Base-by-base conservation (phyloP, 1,140 invertebrate species). In the Nasonia vitripennis region DNA sequence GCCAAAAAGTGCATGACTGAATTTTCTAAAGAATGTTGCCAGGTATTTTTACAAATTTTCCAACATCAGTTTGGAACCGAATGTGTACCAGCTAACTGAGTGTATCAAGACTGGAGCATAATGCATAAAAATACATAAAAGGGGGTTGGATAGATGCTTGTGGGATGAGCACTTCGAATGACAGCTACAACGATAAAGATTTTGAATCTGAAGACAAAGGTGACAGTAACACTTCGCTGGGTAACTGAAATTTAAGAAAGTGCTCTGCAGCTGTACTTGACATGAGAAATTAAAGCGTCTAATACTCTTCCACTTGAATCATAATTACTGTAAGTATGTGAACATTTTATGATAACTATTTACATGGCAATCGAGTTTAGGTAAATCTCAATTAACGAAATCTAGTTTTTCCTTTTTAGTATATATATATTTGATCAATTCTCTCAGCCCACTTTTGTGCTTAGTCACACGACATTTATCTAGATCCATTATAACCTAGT, bases 211-310 rank as follows among this genome's bases (percentile, higher is more conserved):
- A 97, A 87, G 97, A 97, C 88, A 96, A 95, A 55, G 94, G 96
- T 74, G 97, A 98, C 88, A 97, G 99, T 93, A 98, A 99, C 91
- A 97, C 97, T 75, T 96, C 97, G 48, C 94, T 98, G 31, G 98
- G 97, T 2, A 98, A 99, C 93, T 99, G 98, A 99, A 99, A 99
- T 95, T 94, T 99, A 88, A 95, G 97, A 89, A 99, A 99, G 93
- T 99, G 99, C 93, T 99, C 98, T 88, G 99, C 99, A 1, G 99
- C 99, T 12, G 99, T 98, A 5, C 93, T 99, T 41, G 99, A 99
- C 93, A 97, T 99, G 67, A 99, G 96, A 98, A 88, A 97, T 99
- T 34, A 99, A 99, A 93, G 98, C 99, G 92, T 98, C 97, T 81
- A 98, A 98, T 31, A 99, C 99, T 87, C 93, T 99, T 31, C 98